Evolutionary conservation across 2,113 vertebrate genomes (phyloP).

Genomic region (Rhombomys opimus): DNA sequence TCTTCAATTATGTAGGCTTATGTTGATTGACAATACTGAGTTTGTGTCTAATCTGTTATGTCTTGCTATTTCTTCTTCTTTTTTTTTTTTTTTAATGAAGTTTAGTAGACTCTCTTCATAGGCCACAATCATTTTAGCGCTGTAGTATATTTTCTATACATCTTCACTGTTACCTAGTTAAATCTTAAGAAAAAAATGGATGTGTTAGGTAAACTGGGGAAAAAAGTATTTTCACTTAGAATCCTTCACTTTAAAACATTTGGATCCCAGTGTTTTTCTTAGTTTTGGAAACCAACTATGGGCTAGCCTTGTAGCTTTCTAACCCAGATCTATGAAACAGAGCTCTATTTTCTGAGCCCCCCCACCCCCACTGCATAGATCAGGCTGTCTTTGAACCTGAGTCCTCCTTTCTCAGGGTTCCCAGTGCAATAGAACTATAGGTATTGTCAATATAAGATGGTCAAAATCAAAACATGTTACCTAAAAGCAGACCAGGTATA

Average conservation of each 20-base stretch:
- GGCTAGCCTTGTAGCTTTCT: background rate
- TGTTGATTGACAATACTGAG: background rate
- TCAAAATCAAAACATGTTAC: background rate
- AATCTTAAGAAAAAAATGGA: conserved; percentile 9
- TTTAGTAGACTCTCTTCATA: conserved; percentile 44
- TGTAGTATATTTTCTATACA: background rate
- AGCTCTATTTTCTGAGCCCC: background rate
- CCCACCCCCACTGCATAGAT: background rate
- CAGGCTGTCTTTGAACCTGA: background rate
- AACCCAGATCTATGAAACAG: conserved; percentile 9
- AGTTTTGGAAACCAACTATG: background rate
- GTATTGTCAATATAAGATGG: background rate
- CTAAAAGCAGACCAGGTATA: background rate
- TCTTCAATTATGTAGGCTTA: background rate
- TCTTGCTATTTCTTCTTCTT: background rate
- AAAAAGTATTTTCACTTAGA: background rate
- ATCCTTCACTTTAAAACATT: background rate
- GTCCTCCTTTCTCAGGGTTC: background rate
- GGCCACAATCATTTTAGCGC: conserved; percentile 35
- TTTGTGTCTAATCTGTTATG: background rate
- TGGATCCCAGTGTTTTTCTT: conserved; percentile 21
- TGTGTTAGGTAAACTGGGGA: background rate
- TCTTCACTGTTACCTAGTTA: background rate
- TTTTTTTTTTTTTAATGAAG: conserved; percentile 30
- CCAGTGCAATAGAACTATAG: background rate